These are phyloP conservation scores for Sphaeramia orbicularis DNA, from an alignment of 2,797 vertebrate genomes.

Conservation along the genomic window DNA sequence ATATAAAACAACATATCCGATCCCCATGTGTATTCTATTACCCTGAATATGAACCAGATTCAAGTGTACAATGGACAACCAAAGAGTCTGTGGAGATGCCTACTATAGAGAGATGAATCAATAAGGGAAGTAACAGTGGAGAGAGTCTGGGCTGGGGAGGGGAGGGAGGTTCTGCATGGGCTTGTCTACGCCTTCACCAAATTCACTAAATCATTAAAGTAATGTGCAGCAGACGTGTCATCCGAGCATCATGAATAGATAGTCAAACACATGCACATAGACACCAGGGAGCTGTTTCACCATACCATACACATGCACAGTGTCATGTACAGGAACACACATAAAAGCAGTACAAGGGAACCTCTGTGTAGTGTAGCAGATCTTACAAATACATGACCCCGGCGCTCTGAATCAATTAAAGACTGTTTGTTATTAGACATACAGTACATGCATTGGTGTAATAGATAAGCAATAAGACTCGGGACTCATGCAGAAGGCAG, in stretches of 20 bases:
- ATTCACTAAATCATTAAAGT: conserved; percentile 72
- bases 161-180: conserved; percentile 14
- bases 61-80: conserved; percentile 57
- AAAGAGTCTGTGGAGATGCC: conserved; percentile 9
- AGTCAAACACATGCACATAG: conserved; percentile 23
- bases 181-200: conserved; percentile 41
- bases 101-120: conserved; percentile 26
- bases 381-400: conserved; percentile 8
- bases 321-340: conserved; percentile 34
- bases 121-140: conserved; percentile 12
- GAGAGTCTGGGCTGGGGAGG: conserved; percentile 16
- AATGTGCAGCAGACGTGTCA: conserved; percentile 74
- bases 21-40: conserved; percentile 62
- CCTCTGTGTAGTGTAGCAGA: conserved; percentile 21
- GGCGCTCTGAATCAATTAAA: conserved; percentile 44
- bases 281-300: conserved; percentile 17
- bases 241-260: conserved; percentile 41
- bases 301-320: conserved; percentile 3
- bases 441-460: not conserved
- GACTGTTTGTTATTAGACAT: conserved; percentile 13
- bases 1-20: conserved; percentile 48
- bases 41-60: conserved; percentile 67
- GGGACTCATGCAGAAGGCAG: conserved; percentile 55
- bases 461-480: conserved; percentile 17
- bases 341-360: conserved; percentile 44